Evolutionary conservation across 2,888 invertebrate genomes (phyloP).

Genomic region (Bombylius discolor): DNA sequence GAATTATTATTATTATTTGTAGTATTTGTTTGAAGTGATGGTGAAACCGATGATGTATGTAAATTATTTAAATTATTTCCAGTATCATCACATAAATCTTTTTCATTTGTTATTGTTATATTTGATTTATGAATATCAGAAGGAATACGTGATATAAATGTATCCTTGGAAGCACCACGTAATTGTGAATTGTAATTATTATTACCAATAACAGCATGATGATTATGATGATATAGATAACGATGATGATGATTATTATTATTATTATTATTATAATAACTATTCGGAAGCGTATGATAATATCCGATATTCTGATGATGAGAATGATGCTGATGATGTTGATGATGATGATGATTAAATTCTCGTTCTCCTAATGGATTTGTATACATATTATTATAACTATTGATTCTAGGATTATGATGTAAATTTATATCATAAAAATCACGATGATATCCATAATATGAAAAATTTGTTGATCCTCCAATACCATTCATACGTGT

Average conservation of each 20-base stretch:
- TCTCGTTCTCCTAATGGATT: conserved; percentile 1
- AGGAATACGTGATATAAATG: conserved; percentile 2
- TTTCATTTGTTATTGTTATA: neutral
- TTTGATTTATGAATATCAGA: neutral
- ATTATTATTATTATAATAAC: no score
- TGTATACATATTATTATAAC: conserved; percentile 3
- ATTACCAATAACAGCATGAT: no score
- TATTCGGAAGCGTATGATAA: no score
- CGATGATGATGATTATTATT: neutral
- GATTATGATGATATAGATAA: neutral
- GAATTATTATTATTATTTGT: no score
- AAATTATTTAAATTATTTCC: conserved; percentile 2
- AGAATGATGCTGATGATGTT: neutral
- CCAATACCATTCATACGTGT: neutral
- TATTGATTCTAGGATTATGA: neutral
- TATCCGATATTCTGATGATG: neutral
- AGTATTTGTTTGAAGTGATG: neutral
- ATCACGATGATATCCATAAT: conserved; percentile 1
- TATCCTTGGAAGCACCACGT: neutral
- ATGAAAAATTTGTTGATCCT: neutral
- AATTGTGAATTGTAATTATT: neutral
- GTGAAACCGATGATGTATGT: neutral
- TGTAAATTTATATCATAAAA: neutral
- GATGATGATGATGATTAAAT: neutral
- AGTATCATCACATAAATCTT: neutral